Base-by-base conservation (phyloP, 2,797 vertebrate genomes). In the Cephalopachus bancanus region DNA sequence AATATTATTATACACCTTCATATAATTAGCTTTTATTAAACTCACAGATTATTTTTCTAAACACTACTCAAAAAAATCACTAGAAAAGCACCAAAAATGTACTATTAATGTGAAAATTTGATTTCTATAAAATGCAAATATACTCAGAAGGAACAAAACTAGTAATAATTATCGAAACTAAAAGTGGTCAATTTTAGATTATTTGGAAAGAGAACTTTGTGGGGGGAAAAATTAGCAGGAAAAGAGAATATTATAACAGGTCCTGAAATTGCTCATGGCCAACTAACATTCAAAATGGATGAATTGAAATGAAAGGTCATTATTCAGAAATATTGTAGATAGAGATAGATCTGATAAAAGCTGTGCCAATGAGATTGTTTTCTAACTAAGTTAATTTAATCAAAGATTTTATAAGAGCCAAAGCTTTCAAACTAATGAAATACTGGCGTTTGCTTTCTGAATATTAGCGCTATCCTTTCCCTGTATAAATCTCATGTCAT, bases 351-450 rank as follows among this genome's bases (percentile, higher is more conserved):
- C 19, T 89, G n/a, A 72, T 60, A 44, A 76, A 59, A 93, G n/a
- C 15, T 76, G 0, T 57, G 62, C 79, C 72, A 44, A 74, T 89
- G 22, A 57, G 22, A 1, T 26, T 90, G n/a, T 91, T 89, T 94
- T 49, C 65, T 65, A 67, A 75, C 7, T 37, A 85, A 93, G 59
- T 3, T 30, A 71, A 71, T 71, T 95, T 93, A 7, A 94, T 37
- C 76, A 24, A 93, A 89, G 49, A 87, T 20, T 83, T 79, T 81
- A 44, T 74, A 72, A 81, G 19, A 95, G 33, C 6, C n/a, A 85
- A 67, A n/a, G 26, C 24, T 94, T 97, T 91, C 44, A 92, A 72
- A 95, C 22, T 94, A 92, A 69, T 83, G 81, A 92, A 93, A 90
- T 55, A 51, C 17, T 87, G 15, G 19, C 92, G 53, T 80, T 96